phyloP scores from a whole-genome alignment of 1,140 invertebrate genomes.

The Cephus cinctus region DNA sequence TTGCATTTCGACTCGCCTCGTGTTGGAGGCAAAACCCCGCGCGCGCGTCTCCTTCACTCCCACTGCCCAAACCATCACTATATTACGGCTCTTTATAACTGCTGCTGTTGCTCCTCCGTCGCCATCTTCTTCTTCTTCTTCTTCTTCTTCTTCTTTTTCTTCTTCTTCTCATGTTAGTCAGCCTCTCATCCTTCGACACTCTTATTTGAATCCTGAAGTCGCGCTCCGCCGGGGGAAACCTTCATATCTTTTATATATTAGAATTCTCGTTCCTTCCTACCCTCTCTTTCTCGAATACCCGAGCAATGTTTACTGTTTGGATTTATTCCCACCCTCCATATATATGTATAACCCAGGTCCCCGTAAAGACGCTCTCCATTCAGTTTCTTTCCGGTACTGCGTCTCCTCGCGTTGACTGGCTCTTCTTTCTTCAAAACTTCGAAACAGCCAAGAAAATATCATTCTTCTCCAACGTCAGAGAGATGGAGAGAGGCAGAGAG shows the following conservation, averaged over 20 bases:
- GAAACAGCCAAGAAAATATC: too few species aligned
- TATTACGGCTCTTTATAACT: background rate
- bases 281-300: slow-evolving; percentile 15
- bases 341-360: too few species aligned
- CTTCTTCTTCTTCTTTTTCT: background rate
- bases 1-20: background rate
- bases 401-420: too few species aligned
- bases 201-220: slow-evolving; percentile 44
- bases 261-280: slow-evolving; percentile 36
- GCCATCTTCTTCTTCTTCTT: slow-evolving; percentile 2
- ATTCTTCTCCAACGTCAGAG: too few species aligned
- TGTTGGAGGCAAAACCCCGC: too few species aligned
- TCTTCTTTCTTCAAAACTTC: too few species aligned
- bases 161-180: background rate
- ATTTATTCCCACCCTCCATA: slow-evolving; percentile 43
- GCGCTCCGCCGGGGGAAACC: slow-evolving; percentile 13
- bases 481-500: too few species aligned
- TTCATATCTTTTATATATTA: slow-evolving; percentile 57
- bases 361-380: too few species aligned
- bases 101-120: background rate
- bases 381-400: too few species aligned
- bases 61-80: too few species aligned
- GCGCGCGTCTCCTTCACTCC: too few species aligned
- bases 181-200: slow-evolving; percentile 19
- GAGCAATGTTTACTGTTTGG: slow-evolving; percentile 51